Base-by-base conservation (phyloP, 2,113 vertebrate genomes). In the Vimba vimba region DNA sequence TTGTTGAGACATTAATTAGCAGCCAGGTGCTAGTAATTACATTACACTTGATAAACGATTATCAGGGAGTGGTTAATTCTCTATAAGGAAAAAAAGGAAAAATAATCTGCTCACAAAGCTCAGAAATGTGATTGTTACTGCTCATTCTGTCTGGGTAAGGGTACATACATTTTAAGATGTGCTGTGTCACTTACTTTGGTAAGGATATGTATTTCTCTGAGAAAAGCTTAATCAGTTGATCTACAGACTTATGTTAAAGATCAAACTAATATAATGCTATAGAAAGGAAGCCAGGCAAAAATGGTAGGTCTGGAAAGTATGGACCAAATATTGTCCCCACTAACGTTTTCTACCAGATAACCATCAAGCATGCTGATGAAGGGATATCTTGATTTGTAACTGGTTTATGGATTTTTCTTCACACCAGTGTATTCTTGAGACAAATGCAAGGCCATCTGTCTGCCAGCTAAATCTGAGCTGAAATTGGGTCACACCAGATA, bases 371-470 rank as follows among this genome's bases (percentile, higher is more conserved):
- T 71, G 33, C 19, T 71, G 33, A 39, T 23, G 33, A 71, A 39
- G 10, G 21, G 9, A 43, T 39, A 25, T 47, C 23, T 7, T 15
- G 23, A n/a, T 73, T 73, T 76, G 6, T 52, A 27, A 8, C 7
- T 76, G 47, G 13, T 15, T 50, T 15, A 27, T 76, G n/a, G 13
- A 25, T 77, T 11, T 52, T 25, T 78, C 19, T 79, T 79, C 27
- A 60, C 30, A 76, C 73, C 11, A 77, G 25, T 52, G 19, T 36
- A 33, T 74, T 74, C 71, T 45, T 69, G 66, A 36, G 66, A 69
- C 30, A 69, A 36, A 4, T 69, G 66, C 17, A 69, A 36, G 66
- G 66, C 30, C 30, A 33, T 68, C 64, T 19, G 64, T 68, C 66
- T 71, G 68, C 19, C 21, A 23, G 19, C 36, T 71, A 12, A 71